A percentile compares a stretch with the other conserved stretches of the same genome.
Evolutionary conservation across 2,797 vertebrate genomes (phyloP).

Genomic region (Muscicapa striata): DNA sequence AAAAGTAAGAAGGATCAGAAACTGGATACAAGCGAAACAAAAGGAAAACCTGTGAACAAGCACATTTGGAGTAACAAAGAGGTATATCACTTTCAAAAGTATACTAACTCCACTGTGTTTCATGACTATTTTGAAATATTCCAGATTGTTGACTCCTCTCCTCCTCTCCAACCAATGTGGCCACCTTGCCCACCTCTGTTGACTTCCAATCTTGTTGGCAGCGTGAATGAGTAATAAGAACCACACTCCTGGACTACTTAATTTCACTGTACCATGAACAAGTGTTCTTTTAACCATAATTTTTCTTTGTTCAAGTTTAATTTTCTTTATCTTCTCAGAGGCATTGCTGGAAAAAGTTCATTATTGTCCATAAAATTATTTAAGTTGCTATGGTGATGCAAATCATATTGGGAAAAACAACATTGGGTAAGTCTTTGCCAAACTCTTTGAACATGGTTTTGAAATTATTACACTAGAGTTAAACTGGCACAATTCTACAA

Average conservation of each 20-base stretch:
- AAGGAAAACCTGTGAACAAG: neutral
- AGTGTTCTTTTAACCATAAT: neutral
- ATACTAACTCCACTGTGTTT: neutral
- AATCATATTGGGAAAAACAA: neutral
- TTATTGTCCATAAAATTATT: neutral
- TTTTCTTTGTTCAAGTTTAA: neutral
- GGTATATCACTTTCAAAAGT: neutral
- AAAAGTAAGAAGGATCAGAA: neutral
- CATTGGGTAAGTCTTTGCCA: neutral
- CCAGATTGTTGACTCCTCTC: neutral
- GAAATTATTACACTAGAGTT: neutral
- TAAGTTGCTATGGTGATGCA: neutral
- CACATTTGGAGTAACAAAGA: neutral
- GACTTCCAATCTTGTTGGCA: neutral
- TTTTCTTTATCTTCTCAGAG: neutral
- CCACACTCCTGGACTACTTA: neutral
- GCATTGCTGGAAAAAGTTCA: neutral
- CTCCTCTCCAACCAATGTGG: no score
- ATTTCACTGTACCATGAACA: neutral
- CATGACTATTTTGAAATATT: neutral
- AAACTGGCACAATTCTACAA: neutral
- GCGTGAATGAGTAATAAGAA: neutral
- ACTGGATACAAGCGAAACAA: neutral
- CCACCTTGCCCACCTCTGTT: neutral
- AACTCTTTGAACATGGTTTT: neutral